Conservation (phyloP, 2,888 invertebrate species). For the Quadriops clusia region DNA sequence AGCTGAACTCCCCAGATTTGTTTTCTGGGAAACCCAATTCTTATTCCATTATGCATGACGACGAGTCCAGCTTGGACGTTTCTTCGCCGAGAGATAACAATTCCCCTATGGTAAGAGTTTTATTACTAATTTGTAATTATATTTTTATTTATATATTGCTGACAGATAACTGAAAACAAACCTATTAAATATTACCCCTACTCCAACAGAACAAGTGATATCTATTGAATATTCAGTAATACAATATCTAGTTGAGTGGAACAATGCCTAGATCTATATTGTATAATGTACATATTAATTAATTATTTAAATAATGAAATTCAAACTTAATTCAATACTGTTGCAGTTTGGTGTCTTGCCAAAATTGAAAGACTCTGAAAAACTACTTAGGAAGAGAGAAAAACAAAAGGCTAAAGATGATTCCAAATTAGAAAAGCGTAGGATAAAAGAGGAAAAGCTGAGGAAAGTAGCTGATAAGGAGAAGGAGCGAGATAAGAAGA, state of each 20-base stretch:
- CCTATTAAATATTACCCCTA: too few species aligned
- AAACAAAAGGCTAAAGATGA: slow-evolving; percentile 61
- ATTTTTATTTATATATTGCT: too few species aligned
- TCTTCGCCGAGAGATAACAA: slow-evolving; percentile 54
- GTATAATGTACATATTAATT: too few species aligned
- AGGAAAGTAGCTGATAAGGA: slow-evolving; percentile 53
- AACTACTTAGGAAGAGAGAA: slow-evolving; percentile 49
- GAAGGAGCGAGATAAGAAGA: slow-evolving; percentile 50
- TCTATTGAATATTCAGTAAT: background rate
- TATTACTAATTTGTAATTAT: too few species aligned
- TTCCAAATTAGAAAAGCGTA: slow-evolving; percentile 54
- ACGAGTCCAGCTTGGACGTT: slow-evolving; percentile 53
- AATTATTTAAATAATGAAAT: slow-evolving; percentile 1
- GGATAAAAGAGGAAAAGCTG: slow-evolving; percentile 55
- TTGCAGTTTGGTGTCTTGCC: slow-evolving; percentile 41
- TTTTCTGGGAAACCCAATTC: slow-evolving; percentile 36
- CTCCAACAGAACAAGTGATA: too few species aligned
- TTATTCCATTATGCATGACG: slow-evolving; percentile 42
- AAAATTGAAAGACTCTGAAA: slow-evolving; percentile 48
- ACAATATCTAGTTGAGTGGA: too few species aligned
- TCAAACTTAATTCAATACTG: slow-evolving; percentile 7
- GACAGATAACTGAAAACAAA: too few species aligned
- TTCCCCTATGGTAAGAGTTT: slow-evolving; percentile 47
- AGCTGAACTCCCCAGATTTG: slow-evolving; percentile 33
- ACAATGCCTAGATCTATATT: too few species aligned